These are phyloP conservation scores for Epicampocera succincta DNA, from an alignment of 2,888 invertebrate genomes.

Conservation along the genomic window DNA sequence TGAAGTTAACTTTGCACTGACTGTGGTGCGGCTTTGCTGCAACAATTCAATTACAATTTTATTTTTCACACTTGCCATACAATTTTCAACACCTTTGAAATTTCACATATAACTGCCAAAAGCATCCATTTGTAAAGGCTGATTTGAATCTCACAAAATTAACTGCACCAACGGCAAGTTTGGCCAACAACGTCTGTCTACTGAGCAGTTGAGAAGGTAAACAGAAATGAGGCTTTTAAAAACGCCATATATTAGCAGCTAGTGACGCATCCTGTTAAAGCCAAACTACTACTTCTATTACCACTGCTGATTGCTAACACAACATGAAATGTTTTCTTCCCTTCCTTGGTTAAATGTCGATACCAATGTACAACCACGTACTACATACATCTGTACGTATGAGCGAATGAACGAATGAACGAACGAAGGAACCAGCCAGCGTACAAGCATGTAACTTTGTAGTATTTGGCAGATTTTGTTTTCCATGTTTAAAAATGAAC, in stretches of 20 bases:
- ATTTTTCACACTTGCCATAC: slow-evolving; percentile 67
- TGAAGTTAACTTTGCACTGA: neutral
- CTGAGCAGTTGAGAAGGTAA: slow-evolving; percentile 70
- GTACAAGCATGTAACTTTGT: slow-evolving; percentile 66
- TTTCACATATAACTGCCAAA: slow-evolving; percentile 80
- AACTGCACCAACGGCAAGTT: slow-evolving; percentile 65
- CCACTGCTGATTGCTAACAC: slow-evolving; percentile 60
- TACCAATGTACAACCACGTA: slow-evolving; percentile 39
- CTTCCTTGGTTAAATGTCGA: slow-evolving; percentile 55
- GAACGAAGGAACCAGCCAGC: too few species aligned
- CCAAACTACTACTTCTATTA: slow-evolving; percentile 38
- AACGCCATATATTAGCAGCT: slow-evolving; percentile 61
- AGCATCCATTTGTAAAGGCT: slow-evolving; percentile 74
- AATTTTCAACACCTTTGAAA: slow-evolving; percentile 79
- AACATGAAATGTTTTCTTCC: slow-evolving; percentile 36
- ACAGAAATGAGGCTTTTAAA: slow-evolving; percentile 54
- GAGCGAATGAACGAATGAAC: too few species aligned
- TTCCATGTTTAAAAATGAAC: slow-evolving; percentile 23
- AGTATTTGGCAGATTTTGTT: slow-evolving; percentile 47
- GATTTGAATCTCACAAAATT: slow-evolving; percentile 63
- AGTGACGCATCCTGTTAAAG: slow-evolving; percentile 67
- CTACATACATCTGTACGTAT: too few species aligned
- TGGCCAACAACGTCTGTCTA: slow-evolving; percentile 70
- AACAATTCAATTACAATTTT: slow-evolving; percentile 69
- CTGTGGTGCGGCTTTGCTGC: slow-evolving; percentile 8